Evolutionary conservation across 2,113 vertebrate genomes (phyloP).

Genomic region (Poicephalus meyeri): DNA sequence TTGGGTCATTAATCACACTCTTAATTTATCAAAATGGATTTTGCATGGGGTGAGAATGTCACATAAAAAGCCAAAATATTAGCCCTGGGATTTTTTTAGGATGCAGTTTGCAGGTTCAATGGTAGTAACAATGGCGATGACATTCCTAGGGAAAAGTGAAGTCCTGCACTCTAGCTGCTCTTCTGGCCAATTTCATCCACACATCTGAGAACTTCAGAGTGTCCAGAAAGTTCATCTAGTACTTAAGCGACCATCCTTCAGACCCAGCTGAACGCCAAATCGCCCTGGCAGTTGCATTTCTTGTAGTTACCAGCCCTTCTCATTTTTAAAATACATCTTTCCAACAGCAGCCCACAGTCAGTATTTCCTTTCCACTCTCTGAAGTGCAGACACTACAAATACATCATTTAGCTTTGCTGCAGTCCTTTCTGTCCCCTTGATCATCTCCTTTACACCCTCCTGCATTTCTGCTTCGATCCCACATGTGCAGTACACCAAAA

Average conservation of each 20-base stretch:
- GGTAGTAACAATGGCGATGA: neutral
- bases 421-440: conserved; percentile 37
- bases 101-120: neutral
- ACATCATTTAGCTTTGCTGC: conserved; percentile 42
- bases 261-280: neutral
- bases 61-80: neutral
- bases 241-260: neutral
- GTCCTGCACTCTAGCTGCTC: neutral
- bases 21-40: neutral
- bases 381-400: conserved; percentile 37
- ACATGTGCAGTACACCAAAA: neutral
- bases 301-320: conserved; percentile 5
- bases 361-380: conserved; percentile 6
- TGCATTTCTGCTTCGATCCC: neutral
- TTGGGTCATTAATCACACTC: neutral
- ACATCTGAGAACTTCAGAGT: neutral
- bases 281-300: neutral
- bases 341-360: conserved; percentile 11
- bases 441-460: conserved; percentile 19
- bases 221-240: neutral
- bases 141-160: neutral
- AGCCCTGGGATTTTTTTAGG: neutral
- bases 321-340: conserved; percentile 28
- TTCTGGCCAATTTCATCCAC: neutral
- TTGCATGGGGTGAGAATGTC: neutral